Evolutionary conservation across 2,888 invertebrate species (phyloP), one percentile per base, ranked within the genome.

Genomic region (Unio pictorum): DNA sequence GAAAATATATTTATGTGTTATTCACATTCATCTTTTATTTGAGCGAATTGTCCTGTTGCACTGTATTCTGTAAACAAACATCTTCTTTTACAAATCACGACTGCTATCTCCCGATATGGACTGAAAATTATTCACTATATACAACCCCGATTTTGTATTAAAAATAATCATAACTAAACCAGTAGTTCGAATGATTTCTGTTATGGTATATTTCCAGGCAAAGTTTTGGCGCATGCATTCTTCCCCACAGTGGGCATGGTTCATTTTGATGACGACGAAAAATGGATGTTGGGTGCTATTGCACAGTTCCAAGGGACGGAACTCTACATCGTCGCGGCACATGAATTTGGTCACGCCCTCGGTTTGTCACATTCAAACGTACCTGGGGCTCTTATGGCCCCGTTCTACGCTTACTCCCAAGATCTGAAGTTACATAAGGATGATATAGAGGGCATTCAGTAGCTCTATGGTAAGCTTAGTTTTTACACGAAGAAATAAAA

Each of bases 271-370:
- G 86, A 86, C 57, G 82, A 81, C 63, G 89, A 89, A 67, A 57
- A 68, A 56, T 89, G 87, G 87, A 84, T 86, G n/a, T 71, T 83
- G 63, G 67, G 73, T 30, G 69, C 69, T 6, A 68, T 76, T 3
- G 71, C 45, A 15, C 1, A 45, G 45, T 15, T 1, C 11, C 45
- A 72, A 5, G 81, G 80, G 15, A 81, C 81, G n/a, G 83, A 86
- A 65, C 78, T 87, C 61, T 78, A 81, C 67, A 84, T 82, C 54
- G 87, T 88, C 26, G 87, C 88, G 17, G 85, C 88, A 45, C 88
- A 88, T 71, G 88, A 88, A 76, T 85, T 88, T 62, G 89, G 89
- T 11, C 89, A 89, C 74, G 85, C 88, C 30, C 75, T 89, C 8
- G 89, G 89, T 0, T 73, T 89, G 45, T 84, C 85, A 28, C 89